Evolutionary conservation across 2,797 vertebrate genomes (phyloP), one percentile per base, ranked within the genome.

Genomic region (Lepus oiostolus): DNA sequence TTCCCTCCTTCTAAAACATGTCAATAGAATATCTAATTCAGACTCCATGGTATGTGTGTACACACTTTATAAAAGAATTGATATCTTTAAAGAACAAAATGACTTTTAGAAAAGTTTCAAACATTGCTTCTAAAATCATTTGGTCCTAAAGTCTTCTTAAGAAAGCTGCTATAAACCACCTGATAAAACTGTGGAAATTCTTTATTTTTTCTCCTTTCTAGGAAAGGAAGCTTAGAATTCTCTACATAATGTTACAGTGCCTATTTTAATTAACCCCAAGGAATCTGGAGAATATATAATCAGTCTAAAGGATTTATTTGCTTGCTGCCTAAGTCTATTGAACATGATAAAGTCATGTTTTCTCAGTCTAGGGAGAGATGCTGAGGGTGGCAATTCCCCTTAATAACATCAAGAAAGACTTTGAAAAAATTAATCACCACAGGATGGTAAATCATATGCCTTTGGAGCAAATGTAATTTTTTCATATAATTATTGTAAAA

Each of bases 21-120:
- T 93, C 94, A 95, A 92, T 96, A 85, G 92, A 96, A 95, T 95
- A 81, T 94, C 88, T 97, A 96, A 91, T 94, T 96, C 42, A 83
- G 70, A 26, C 76, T 82, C 22, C 52, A 30, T 82, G 62, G 24
- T 28, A 10, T 47, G 30, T 30, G 58, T 47, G 80, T 62, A 60
- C 62, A 52, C 4, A 62, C 75, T 74, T 93, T 85, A 54, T 75
- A 85, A 83, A 95, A 32, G 38, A 95, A 85, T 62, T 21, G 50
- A 87, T 82, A 84, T 1, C 26, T 62, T 82, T 58, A 68, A 85
- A 93, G 35, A 93, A 60, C 30, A 96, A 86, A 74, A 86, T 24
- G 13, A 54, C 65, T 86, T 93, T 91, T 70, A 85, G 32, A 58
- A 93, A 91, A 76, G n/a, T 94, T 94, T 95, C 72, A 63, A 71